Percentiles rank a stretch among this genome's conserved stretches.
Conservation (phyloP, 2,797 vertebrate genomes). For the Takifugu ocellatus region DNA sequence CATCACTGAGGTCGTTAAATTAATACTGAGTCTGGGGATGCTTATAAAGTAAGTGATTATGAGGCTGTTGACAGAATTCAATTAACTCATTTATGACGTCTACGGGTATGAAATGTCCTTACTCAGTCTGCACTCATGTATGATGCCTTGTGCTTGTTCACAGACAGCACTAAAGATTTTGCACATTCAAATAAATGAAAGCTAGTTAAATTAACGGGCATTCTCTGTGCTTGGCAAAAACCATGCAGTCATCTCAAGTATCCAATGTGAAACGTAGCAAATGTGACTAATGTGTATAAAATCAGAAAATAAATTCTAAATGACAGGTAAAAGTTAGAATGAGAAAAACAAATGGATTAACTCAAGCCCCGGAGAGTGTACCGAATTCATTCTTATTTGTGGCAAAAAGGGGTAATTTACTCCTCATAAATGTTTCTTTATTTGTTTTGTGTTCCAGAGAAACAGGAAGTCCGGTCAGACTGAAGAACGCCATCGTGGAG, state of each 20-base stretch:
- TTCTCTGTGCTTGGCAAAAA: too few species aligned
- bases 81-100: too few species aligned
- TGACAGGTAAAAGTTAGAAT: not conserved
- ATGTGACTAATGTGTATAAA: too few species aligned
- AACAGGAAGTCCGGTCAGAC: constrained; percentile 76
- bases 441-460: constrained; percentile 76
- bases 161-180: too few species aligned
- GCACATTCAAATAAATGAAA: too few species aligned
- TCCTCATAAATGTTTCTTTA: not conserved
- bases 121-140: too few species aligned
- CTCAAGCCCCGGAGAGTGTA: not conserved
- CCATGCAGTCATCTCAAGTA: too few species aligned
- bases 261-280: too few species aligned
- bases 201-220: too few species aligned
- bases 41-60: constrained; percentile 82
- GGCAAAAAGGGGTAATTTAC: not conserved
- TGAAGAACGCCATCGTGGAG: constrained; percentile 79
- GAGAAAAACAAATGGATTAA: too few species aligned
- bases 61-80: constrained; percentile 65
- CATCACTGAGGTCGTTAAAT: constrained; percentile 87
- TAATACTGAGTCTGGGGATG: constrained; percentile 87
- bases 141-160: too few species aligned
- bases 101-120: too few species aligned
- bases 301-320: not conserved
- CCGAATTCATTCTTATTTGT: not conserved